Percentiles rank a stretch among this genome's conserved stretches.
Conservation (phyloP, 1,140 invertebrate species). For the Rhynchophorus ferrugineus region DNA sequence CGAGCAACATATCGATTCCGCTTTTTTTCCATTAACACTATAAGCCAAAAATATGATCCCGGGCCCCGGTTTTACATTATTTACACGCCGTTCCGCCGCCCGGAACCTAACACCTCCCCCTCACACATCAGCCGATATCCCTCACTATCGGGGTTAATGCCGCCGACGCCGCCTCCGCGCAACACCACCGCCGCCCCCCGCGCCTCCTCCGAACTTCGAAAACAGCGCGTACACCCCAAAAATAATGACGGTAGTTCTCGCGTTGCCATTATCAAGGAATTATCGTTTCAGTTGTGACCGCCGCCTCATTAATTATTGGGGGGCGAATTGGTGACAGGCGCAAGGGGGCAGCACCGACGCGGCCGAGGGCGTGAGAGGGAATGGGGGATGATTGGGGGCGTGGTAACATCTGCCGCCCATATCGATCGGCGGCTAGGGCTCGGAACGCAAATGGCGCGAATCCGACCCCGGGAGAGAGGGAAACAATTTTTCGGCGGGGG, state of each 20-base stretch:
- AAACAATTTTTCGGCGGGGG: too few species aligned
- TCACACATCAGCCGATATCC: too few species aligned
- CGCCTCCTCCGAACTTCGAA: too few species aligned
- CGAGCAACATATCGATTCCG: too few species aligned
- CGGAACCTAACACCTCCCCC: too few species aligned
- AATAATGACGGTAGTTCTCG: slow-evolving; percentile 36
- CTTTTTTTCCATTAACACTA: too few species aligned
- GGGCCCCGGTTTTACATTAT: too few species aligned
- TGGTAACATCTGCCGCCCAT: slow-evolving; percentile 32
- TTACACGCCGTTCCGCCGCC: too few species aligned
- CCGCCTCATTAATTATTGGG: slow-evolving; percentile 39
- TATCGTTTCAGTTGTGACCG: slow-evolving; percentile 42
- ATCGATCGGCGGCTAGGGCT: slow-evolving; percentile 28
- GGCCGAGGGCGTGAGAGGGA: slow-evolving; percentile 7
- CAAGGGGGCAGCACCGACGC: slow-evolving; percentile 20
- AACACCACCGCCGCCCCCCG: too few species aligned
- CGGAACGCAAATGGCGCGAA: slow-evolving; percentile 31
- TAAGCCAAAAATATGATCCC: too few species aligned
- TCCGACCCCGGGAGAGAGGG: slow-evolving; percentile 13
- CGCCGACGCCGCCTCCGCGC: too few species aligned
- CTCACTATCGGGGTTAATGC: too few species aligned
- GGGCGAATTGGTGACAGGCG: slow-evolving; percentile 36
- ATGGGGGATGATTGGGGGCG: slow-evolving; percentile 15
- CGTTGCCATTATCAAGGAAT: slow-evolving; percentile 40
- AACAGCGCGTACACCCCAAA: slow-evolving; percentile 6